These are phyloP conservation scores for Chroicocephalus ridibundus DNA, from an alignment of 2,113 vertebrate genomes.

Conservation along the genomic window DNA sequence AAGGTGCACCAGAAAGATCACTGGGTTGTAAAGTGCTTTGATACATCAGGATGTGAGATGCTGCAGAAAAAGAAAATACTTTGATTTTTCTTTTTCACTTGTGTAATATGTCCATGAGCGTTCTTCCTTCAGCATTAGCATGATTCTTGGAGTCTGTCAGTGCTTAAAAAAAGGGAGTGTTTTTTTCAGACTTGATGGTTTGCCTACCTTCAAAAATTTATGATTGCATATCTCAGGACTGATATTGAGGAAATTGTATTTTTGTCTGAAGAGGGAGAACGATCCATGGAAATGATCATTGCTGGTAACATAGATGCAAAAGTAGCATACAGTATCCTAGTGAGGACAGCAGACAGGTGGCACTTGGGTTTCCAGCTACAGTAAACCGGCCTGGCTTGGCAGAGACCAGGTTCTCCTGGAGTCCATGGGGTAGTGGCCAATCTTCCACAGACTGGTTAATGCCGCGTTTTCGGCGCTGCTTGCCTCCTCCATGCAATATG, in stretches of 20 bases:
- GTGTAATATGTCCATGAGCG: not conserved
- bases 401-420: not conserved
- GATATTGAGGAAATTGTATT: not conserved
- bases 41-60: not conserved
- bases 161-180: not conserved
- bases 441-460: not conserved
- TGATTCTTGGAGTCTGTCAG: not conserved
- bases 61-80: not conserved
- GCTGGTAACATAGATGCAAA: not conserved
- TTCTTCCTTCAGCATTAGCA: not conserved
- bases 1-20: not conserved
- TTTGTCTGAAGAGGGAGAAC: not conserved
- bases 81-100: not conserved
- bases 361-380: not conserved
- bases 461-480: rapidly evolving
- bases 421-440: not conserved
- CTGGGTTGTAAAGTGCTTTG: not conserved
- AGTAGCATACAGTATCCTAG: not conserved
- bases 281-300: not conserved
- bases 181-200: not conserved
- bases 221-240: not conserved
- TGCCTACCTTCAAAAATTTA: not conserved
- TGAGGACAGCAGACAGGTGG: not conserved
- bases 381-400: not conserved
- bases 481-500: rapidly evolving